Conservation (phyloP, 2,113 vertebrate genomes). For the Takifugu bimaculatus region DNA sequence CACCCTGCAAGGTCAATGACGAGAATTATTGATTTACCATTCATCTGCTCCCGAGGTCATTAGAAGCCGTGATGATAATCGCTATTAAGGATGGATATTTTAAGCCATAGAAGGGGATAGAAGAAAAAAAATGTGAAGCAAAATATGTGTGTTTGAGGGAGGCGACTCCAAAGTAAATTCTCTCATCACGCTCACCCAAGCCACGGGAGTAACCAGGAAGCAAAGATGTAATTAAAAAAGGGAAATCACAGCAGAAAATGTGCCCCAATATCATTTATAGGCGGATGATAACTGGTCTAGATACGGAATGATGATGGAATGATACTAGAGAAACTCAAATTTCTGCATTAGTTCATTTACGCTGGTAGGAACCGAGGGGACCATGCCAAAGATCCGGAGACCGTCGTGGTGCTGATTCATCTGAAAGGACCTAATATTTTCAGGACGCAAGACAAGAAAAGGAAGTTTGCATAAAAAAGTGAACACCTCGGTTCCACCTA, state of each 20-base stretch:
- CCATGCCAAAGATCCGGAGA: too few relatives aligned
- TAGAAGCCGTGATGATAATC: constrained; percentile 50
- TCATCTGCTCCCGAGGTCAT: constrained; percentile 57
- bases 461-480: too few relatives aligned
- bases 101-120: not conserved
- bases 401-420: too few relatives aligned
- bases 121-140: not conserved
- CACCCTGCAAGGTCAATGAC: constrained; percentile 55
- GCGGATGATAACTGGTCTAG: not conserved
- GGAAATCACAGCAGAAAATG: not conserved
- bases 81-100: constrained; percentile 45
- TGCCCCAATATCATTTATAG: not conserved
- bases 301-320: not conserved
- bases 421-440: too few relatives aligned
- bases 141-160: constrained; percentile 1
- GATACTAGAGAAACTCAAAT: not conserved
- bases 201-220: not conserved
- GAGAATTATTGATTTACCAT: constrained; percentile 63
- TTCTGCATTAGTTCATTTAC: too few relatives aligned
- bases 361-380: too few relatives aligned
- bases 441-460: too few relatives aligned
- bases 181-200: not conserved
- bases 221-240: not conserved
- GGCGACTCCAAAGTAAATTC: too few relatives aligned
- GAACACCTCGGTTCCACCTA: too few relatives aligned